Percentiles rank a stretch among this genome's conserved stretches.
Conservation (phyloP, 2,797 vertebrate species). For the Pangasius djambal region DNA sequence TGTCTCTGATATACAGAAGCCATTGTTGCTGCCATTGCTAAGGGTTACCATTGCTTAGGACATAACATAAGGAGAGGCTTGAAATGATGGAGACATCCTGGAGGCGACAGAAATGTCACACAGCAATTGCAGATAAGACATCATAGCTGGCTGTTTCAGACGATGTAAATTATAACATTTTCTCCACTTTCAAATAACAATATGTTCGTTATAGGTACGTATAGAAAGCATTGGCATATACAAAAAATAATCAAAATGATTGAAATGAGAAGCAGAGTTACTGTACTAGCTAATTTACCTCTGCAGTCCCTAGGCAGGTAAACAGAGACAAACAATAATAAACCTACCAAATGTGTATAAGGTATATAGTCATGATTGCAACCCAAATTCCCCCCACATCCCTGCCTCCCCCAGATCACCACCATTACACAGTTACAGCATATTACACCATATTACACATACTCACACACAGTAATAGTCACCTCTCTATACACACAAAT, state of each 20-base stretch:
- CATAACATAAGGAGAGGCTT: constrained; percentile 35
- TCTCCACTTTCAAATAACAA: not conserved
- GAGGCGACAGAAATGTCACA: constrained; percentile 35
- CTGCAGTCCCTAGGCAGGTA: not conserved
- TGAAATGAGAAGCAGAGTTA: not conserved
- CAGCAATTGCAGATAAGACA: constrained; percentile 34
- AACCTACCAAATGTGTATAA: not conserved
- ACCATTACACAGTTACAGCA: not conserved
- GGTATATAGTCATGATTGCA: not conserved
- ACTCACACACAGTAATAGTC: not conserved
- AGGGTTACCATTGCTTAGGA: constrained; percentile 32
- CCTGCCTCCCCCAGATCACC: not conserved
- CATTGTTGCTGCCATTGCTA: constrained; percentile 42
- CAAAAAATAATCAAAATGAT: not conserved
- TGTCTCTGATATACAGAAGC: constrained; percentile 32
- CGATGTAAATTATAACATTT: not conserved
- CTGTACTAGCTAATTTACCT: not conserved
- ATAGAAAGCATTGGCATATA: not conserved
- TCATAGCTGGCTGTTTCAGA: not conserved
- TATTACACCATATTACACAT: too few relatives aligned
- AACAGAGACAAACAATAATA: not conserved
- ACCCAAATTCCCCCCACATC: not conserved
- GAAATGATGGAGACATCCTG: constrained; percentile 24
- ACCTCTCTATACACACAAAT: not conserved
- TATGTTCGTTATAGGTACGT: not conserved